Evolutionary conservation across 2,797 vertebrate genomes (phyloP).

Genomic region (Phataginus tricuspis): DNA sequence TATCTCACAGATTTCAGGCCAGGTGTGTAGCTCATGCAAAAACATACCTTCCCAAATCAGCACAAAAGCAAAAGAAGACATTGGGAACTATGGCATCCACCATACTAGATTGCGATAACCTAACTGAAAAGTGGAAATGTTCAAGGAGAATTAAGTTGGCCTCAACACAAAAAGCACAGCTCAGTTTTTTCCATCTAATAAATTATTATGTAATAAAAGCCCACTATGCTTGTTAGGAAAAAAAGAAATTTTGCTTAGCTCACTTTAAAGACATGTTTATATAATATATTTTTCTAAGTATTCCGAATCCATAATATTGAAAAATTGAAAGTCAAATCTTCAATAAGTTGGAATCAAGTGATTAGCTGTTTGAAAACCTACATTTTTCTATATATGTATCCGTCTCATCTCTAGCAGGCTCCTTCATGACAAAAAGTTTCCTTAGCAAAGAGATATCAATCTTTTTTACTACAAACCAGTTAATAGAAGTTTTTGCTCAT

Average conservation of each 20-base stretch:
- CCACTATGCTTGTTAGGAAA: neutral
- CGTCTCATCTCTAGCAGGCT: neutral
- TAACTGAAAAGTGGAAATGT: neutral
- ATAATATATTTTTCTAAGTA: conserved; percentile 13
- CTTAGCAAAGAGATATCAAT: neutral
- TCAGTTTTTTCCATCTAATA: neutral
- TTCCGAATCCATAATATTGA: conserved; percentile 54
- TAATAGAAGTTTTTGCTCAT: conserved; percentile 63
- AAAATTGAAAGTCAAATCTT: conserved; percentile 56
- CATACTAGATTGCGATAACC: neutral
- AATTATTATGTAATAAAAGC: neutral
- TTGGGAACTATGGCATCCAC: conserved; percentile 38
- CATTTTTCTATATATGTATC: neutral
- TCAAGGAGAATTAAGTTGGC: neutral
- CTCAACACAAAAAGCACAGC: neutral
- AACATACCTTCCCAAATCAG: conserved; percentile 53
- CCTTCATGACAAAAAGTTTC: neutral
- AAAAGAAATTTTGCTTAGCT: neutral
- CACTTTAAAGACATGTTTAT: conserved; percentile 54
- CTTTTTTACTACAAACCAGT: conserved; percentile 60
- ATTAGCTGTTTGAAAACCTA: conserved; percentile 49
- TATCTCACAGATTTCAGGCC: conserved; percentile 70
- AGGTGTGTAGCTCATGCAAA: conserved; percentile 69
- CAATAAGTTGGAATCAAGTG: conserved; percentile 31
- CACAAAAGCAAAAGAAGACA: conserved; percentile 54